phyloP scores from a whole-genome alignment of 2,113 vertebrate species.

The Tupaia tana region DNA sequence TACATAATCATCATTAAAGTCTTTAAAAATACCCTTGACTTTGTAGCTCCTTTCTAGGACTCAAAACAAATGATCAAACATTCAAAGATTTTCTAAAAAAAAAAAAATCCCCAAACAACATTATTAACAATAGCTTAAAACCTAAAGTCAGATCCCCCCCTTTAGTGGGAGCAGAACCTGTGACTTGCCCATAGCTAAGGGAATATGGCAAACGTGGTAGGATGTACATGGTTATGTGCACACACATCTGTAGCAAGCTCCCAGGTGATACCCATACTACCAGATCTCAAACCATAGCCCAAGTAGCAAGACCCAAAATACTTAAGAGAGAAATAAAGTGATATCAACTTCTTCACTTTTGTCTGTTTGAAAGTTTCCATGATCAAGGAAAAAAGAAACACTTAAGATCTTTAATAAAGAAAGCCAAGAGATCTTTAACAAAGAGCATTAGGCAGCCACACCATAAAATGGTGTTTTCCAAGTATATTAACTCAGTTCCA shows the following conservation, averaged over 20 bases:
- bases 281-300: neutral
- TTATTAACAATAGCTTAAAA: neutral
- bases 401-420: neutral
- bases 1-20: neutral
- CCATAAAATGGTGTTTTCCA: neutral
- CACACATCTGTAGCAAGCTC: neutral
- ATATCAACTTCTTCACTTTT: neutral
- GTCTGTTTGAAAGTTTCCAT: neutral
- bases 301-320: neutral
- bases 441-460: neutral
- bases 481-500: neutral
- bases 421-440: neutral
- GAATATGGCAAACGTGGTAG: neutral
- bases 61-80: neutral
- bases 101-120: neutral
- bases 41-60: neutral
- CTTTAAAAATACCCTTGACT: neutral
- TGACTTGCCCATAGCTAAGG: neutral
- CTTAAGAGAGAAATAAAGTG: neutral
- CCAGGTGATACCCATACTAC: neutral
- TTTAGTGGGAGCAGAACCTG: neutral
- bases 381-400: constrained; percentile 9
- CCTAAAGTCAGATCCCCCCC: neutral
- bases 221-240: neutral
- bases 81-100: neutral